Percentiles rank a stretch among this genome's conserved stretches.
These are phyloP conservation scores for Cassiopea xamachana DNA, from an alignment of 30 jellyfish, hydroid and myxozoan genomes.

Conservation along the genomic window DNA sequence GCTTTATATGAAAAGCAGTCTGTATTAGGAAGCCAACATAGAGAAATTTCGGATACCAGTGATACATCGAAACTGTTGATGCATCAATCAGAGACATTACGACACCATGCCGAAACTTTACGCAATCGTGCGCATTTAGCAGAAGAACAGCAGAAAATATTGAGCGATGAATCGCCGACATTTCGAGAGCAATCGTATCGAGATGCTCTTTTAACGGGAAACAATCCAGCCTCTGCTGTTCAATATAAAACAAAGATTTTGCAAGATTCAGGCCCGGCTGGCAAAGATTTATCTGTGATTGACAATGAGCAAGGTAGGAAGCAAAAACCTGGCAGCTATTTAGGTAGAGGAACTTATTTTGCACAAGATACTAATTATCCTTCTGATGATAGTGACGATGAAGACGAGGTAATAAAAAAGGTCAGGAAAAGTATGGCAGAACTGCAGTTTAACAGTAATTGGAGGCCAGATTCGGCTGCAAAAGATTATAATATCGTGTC, in stretches of 20 bases:
- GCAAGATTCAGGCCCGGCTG: background rate
- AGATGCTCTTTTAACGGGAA: background rate
- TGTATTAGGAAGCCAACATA: background rate
- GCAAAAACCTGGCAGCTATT: background rate
- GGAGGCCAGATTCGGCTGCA: conserved; percentile 45
- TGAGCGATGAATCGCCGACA: background rate
- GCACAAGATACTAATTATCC: background rate
- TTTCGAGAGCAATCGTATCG: background rate
- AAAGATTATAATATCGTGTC: background rate
- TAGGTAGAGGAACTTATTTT: background rate
- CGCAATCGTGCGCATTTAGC: background rate
- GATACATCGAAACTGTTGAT: background rate
- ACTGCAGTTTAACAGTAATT: conserved; percentile 55
- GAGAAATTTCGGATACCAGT: background rate
- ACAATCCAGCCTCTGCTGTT: background rate
- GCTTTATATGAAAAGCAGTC: background rate
- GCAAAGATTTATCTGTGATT: background rate
- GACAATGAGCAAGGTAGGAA: background rate
- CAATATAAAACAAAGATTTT: background rate
- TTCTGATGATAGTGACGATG: conserved; percentile 22
- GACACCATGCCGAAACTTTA: background rate
- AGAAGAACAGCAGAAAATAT: background rate
- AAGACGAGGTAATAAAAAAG: conserved; percentile 62
- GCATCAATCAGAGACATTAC: background rate
- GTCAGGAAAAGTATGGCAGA: conserved; percentile 79